phyloP scores from a whole-genome alignment of 1,140 invertebrate species.

The Cydia splendana region DNA sequence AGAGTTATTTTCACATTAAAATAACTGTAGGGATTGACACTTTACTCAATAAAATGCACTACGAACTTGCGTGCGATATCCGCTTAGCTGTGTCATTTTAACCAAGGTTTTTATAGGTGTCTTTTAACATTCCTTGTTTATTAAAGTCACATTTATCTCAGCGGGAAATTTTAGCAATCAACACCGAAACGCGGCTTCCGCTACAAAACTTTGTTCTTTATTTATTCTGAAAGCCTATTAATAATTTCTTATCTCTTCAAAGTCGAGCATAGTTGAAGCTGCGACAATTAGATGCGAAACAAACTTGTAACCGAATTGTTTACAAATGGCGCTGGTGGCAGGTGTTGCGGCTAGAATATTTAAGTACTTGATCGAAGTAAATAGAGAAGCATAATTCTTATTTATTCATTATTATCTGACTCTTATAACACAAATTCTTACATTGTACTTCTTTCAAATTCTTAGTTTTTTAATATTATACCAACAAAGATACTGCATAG shows the following conservation, averaged over 20 bases:
- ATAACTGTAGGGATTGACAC: too few relatives aligned
- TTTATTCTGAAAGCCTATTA: slow-evolving; percentile 20
- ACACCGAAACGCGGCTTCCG: background rate
- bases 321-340: background rate
- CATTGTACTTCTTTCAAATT: too few relatives aligned
- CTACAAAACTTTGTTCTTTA: slow-evolving; percentile 8
- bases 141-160: slow-evolving; percentile 9
- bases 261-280: slow-evolving; percentile 13
- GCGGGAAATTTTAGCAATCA: background rate
- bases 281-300: slow-evolving; percentile 1
- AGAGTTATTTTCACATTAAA: too few relatives aligned
- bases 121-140: background rate
- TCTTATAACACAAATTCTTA: too few relatives aligned
- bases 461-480: too few relatives aligned
- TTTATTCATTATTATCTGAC: background rate
- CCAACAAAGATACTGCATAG: too few relatives aligned
- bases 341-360: slow-evolving; percentile 12
- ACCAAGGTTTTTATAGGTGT: background rate
- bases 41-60: too few relatives aligned
- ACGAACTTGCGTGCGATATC: too few relatives aligned
- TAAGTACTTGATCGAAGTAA: background rate
- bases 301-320: slow-evolving; percentile 11
- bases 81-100: too few relatives aligned
- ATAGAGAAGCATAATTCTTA: background rate
- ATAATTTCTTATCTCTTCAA: slow-evolving; percentile 29